These are phyloP conservation scores for Hydractinia echinata DNA, from an alignment of 30 jellyfish, hydroid and myxozoan genomes.

Conservation along the genomic window DNA sequence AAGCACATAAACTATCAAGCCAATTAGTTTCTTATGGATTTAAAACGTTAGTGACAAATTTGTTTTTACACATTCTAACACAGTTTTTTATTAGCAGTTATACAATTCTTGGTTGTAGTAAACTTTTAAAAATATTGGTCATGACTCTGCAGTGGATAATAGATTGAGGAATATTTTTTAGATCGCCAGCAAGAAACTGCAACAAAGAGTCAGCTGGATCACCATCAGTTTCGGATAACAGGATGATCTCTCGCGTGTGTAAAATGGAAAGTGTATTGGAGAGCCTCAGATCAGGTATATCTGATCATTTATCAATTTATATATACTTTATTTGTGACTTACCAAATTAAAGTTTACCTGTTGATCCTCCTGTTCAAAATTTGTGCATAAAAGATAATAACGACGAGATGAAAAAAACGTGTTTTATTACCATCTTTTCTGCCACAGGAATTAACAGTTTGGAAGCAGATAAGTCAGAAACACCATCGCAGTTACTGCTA, in stretches of 20 bases:
- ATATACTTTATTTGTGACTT: too few relatives aligned
- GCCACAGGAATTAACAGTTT: conserved; percentile 43
- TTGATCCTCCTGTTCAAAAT: too few relatives aligned
- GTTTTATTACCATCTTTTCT: not conserved
- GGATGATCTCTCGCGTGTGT: conserved; percentile 52
- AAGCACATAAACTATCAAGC: not conserved
- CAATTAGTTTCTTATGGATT: conserved; percentile 4
- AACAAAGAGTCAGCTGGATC: not conserved
- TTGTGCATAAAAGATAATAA: not conserved
- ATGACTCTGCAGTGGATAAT: not conserved
- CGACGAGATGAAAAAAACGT: not conserved
- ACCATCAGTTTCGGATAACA: conserved; percentile 2
- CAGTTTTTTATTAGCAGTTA: not conserved
- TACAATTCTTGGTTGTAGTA: not conserved
- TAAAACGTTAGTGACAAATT: not conserved
- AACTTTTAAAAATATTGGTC: not conserved
- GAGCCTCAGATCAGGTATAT: not conserved
- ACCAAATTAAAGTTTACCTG: too few relatives aligned
- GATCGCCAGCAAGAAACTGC: not conserved
- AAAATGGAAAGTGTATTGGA: conserved; percentile 49
- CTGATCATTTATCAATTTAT: too few relatives aligned
- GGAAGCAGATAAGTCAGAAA: conserved; percentile 21
- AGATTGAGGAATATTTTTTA: too few relatives aligned
- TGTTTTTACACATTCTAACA: not conserved
- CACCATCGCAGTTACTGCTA: conserved; percentile 15